Conservation (phyloP, 2,888 invertebrate genomes). For the Gastrophysa polygoni region DNA sequence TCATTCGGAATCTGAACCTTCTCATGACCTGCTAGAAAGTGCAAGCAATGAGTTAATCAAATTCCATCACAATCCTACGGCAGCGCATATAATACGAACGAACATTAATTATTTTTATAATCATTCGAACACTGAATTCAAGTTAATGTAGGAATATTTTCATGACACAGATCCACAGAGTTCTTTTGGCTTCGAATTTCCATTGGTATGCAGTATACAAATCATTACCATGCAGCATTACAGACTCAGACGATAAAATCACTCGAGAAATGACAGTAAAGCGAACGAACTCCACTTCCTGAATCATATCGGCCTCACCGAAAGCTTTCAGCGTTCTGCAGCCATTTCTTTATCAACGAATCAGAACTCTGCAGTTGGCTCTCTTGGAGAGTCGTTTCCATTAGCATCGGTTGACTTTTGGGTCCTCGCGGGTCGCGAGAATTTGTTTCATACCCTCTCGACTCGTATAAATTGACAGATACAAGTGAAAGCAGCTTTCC, state of each 20-base stretch:
- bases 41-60: too few relatives aligned
- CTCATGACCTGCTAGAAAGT: too few relatives aligned
- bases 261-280: background rate
- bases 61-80: too few relatives aligned
- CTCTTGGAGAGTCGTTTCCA: constrained; percentile 32
- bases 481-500: background rate
- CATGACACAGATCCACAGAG: too few relatives aligned
- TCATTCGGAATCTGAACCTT: too few relatives aligned
- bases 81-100: too few relatives aligned
- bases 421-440: background rate
- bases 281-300: background rate
- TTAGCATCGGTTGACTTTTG: constrained; percentile 20
- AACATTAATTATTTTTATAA: too few relatives aligned
- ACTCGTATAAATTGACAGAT: constrained; percentile 11
- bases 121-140: too few relatives aligned
- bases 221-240: background rate
- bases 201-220: background rate
- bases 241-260: background rate
- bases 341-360: constrained; percentile 23
- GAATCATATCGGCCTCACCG: background rate
- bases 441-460: constrained; percentile 4
- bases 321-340: constrained; percentile 19
- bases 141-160: too few relatives aligned
- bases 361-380: constrained; percentile 30
- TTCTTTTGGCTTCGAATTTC: too few relatives aligned